Evolutionary conservation across 1,140 invertebrate species (phyloP), one percentile per base, ranked within the genome.

Genomic region (Drosophila sulfurigaster): DNA sequence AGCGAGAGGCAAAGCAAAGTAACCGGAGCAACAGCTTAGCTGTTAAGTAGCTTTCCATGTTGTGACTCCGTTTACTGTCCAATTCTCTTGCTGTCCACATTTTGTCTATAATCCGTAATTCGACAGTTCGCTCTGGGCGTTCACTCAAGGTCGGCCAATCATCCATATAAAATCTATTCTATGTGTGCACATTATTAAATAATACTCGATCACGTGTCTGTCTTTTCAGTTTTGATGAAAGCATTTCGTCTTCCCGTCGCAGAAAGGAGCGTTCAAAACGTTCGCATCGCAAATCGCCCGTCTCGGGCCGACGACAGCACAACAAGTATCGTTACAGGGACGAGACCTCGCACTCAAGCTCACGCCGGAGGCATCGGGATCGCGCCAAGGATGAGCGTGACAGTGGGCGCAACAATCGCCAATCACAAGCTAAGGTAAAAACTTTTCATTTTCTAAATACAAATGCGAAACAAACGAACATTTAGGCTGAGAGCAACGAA

Each of bases 221-320:
- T 59, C 62, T 56, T 90, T 90, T 13, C 93, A 95, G 94, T 93
- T 94, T 94, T 91, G 83, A 87, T 87, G 94, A 95, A 93, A 94
- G 94, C 88, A 94, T 93, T 88, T 94, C 94, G 16, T 81, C 83
- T 16, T 78, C 83, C 74, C 93, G 94, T 81, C 93, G 94, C 72
- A 93, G 94, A 81, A 94, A 94, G 93, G 94, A 95, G 91, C 94
- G 94, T 71, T 94, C 94, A 70, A 95, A 95, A 93, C 93, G 94
- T 78, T 95, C 94, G 76, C 94, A 94, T 80, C 94, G 91, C 73
- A 94, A 94, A 80, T 94, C 94, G 72, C 94, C 94, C 13, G 94
- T 93, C 73, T 94, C 94, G 46, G 93, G 94, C 82, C 93, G 94
- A 74, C 93, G 94, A 13, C 86, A 79, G 79, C 94, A 94, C 88